These are phyloP conservation scores for Coecobrya sp. DNA, from an alignment of 2,888 invertebrate species.

Conservation along the genomic window DNA sequence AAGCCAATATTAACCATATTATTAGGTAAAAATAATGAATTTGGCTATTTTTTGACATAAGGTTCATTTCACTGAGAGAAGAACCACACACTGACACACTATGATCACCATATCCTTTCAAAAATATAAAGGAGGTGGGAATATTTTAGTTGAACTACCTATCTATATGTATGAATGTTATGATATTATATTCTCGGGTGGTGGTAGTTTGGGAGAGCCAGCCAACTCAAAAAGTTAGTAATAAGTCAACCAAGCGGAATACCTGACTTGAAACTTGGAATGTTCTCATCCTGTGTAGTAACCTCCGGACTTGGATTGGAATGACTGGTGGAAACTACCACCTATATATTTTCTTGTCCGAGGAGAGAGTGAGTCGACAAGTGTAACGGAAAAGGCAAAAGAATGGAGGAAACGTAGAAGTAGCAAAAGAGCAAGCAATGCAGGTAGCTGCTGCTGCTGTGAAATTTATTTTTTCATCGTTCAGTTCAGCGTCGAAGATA, in stretches of 20 bases:
- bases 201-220: not conserved
- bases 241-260: conserved; percentile 78
- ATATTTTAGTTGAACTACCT: too few relatives aligned
- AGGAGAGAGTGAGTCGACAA: not conserved
- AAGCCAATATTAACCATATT: conserved; percentile 47
- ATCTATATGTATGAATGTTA: too few relatives aligned
- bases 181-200: not conserved
- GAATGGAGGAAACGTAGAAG: not conserved
- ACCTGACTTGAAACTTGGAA: conserved; percentile 69
- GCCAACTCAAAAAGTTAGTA: conserved; percentile 58
- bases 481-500: conserved; percentile 25
- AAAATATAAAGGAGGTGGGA: conserved; percentile 8
- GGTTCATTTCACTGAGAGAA: conserved; percentile 62
- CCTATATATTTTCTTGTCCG: not conserved
- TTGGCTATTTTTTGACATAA: conserved; percentile 48
- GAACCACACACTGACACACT: not conserved
- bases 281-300: not conserved
- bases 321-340: not conserved
- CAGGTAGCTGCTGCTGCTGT: not conserved
- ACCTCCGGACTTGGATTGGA: conserved; percentile 17
- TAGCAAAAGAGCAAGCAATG: too few relatives aligned
- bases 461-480: conserved; percentile 36
- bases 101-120: conserved; percentile 15
- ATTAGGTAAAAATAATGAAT: not conserved
- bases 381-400: not conserved